Evolutionary conservation across 1,140 invertebrate species (phyloP), one percentile per base, ranked within the genome.

Genomic region (Ceratitis capitata): DNA sequence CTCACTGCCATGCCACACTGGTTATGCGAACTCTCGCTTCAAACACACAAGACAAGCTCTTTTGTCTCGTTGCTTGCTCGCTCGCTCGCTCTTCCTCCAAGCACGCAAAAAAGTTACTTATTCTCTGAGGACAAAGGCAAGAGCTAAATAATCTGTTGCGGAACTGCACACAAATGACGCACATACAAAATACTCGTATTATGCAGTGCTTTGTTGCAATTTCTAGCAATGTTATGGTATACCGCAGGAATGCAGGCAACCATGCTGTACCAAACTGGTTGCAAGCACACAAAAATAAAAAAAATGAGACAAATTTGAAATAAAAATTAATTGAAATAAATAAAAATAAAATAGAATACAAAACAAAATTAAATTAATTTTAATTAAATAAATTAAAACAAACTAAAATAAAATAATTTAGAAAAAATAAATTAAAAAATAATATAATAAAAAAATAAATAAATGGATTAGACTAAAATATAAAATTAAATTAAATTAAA

Each of bases 191-290:
- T 32, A 29, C 61, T 35, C 3, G 14, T 61, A 10, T 12, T 61
- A 23, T 10, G 51, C 10, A 16, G 35, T 35, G 29, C 5, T 32
- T 42, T 78, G 39, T 78, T 42, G 69, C 69, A n/a, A n/a, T n/a
- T 78, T 19, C 19, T 45, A 23, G 26, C 69, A 78, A 78, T 45
- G 39, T 45, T 78, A 78, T 78, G 69, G 19, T 45, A 78, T 23
- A 78, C 69, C 69, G 39, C 69, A 78, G 39, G 69, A 78, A 78
- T 78, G 69, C 39, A 78, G n/a, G 45, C 42, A 78, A 42, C 23
- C n/a, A 32, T 39, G 39, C 56, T 61, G 26, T 29, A 69, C 39
- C 19, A 19, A 45, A 78, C 69, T 78, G 69, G 69, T 78, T 78
- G 42, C 39, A 78, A 42, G n/a, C 5, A 6, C 3, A 19, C 10